phyloP scores from a whole-genome alignment of 2,888 invertebrate species.

The Drepanosiphum platanoidis region DNA sequence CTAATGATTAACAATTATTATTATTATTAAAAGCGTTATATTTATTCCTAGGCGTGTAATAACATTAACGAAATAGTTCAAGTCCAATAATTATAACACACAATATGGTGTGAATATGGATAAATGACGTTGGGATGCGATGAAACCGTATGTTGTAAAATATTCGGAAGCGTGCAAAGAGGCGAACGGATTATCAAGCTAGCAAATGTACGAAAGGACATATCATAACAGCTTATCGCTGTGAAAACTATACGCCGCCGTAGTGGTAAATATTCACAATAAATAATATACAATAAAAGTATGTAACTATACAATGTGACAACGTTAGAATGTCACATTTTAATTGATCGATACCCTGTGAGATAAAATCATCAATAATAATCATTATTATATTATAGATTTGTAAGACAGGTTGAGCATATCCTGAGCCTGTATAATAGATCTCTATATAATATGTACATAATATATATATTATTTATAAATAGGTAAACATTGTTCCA shows the following conservation, averaged over 20 bases:
- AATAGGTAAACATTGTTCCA: neutral
- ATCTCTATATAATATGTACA: neutral
- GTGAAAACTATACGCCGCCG: neutral
- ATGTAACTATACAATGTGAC: neutral
- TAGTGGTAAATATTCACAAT: neutral
- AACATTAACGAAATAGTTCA: neutral
- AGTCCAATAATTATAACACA: neutral
- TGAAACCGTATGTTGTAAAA: neutral
- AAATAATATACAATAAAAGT: neutral
- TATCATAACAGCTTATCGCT: neutral
- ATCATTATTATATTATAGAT: neutral
- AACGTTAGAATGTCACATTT: neutral
- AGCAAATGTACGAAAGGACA: neutral
- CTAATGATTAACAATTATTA: no score
- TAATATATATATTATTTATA: neutral
- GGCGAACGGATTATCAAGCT: neutral
- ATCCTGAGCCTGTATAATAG: neutral
- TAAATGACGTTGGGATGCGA: neutral
- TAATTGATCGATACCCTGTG: slow-evolving; percentile 18
- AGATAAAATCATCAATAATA: slow-evolving; percentile 29
- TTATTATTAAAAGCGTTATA: no score
- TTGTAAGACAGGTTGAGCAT: slow-evolving; percentile 13
- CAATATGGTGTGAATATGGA: neutral
- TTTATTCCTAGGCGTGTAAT: no score
- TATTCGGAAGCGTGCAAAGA: neutral